These are phyloP conservation scores for Steinernema khuongi DNA, from an alignment of 1,140 invertebrate genomes.

Conservation along the genomic window DNA sequence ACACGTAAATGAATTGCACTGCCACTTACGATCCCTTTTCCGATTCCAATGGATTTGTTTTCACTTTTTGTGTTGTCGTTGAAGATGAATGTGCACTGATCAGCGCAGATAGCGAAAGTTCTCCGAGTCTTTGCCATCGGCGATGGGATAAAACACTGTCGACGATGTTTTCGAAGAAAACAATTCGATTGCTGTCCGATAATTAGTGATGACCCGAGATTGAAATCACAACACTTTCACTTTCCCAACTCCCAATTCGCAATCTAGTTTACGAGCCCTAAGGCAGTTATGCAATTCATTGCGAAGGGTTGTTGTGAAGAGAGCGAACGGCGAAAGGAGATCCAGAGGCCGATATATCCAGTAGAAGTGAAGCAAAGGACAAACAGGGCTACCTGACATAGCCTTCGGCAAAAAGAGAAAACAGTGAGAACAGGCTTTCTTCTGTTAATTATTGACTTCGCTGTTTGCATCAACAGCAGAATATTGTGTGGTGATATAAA, in stretches of 20 bases:
- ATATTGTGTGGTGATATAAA: too few species aligned
- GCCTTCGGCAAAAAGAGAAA: slow-evolving; percentile 8
- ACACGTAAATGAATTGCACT: too few species aligned
- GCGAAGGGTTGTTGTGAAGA: slow-evolving; percentile 1
- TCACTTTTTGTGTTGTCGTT: neutral
- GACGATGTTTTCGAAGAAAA: slow-evolving; percentile 5
- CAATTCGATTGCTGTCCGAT: slow-evolving; percentile 5
- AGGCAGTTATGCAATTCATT: slow-evolving; percentile 1
- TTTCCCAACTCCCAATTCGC: neutral
- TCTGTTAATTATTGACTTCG: too few species aligned
- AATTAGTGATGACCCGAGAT: slow-evolving; percentile 16
- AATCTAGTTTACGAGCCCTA: slow-evolving; percentile 14
- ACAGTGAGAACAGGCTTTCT: neutral
- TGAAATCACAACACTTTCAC: neutral
- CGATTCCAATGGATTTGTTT: neutral
- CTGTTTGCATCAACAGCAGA: too few species aligned
- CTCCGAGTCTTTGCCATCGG: neutral
- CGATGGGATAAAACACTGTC: neutral
- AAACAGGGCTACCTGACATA: neutral
- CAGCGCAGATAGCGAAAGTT: neutral
- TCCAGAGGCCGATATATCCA: slow-evolving; percentile 7
- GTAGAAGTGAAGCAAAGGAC: neutral
- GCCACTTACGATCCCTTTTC: too few species aligned
- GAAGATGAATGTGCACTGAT: neutral
- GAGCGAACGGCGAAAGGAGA: slow-evolving; percentile 6